Evolutionary conservation across 2,888 invertebrate species (phyloP).

Genomic region (Rhogogaster chlorosoma): DNA sequence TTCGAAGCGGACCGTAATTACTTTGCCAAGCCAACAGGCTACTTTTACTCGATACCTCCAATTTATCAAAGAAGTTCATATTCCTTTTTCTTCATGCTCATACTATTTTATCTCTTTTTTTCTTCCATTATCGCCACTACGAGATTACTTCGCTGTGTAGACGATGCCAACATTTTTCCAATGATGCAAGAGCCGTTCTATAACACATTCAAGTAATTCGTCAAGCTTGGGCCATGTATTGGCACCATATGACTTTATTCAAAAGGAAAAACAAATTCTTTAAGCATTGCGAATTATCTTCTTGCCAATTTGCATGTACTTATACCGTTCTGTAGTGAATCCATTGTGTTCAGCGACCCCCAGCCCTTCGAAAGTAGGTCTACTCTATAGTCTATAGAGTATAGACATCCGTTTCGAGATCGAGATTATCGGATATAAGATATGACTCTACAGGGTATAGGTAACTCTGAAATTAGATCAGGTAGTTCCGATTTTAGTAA

Average conservation of each 20-base stretch:
- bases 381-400: not conserved
- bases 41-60: not conserved
- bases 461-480: not conserved
- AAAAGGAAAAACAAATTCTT: not conserved
- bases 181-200: not conserved
- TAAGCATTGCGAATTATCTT: not conserved
- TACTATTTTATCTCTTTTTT: not conserved
- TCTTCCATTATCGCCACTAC: not conserved
- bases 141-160: not conserved
- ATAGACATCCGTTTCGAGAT: slow-evolving; percentile 3
- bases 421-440: not conserved
- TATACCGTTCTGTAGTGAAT: not conserved
- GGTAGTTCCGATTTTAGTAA: not conserved
- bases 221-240: not conserved
- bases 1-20: slow-evolving; percentile 14
- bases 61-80: not conserved
- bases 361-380: not conserved
- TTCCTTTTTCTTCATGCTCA: not conserved
- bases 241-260: not conserved
- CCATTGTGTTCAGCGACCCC: not conserved
- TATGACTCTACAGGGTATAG: not conserved
- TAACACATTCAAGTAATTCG: not conserved
- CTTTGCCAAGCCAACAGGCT: not conserved
- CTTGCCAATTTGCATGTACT: slow-evolving; percentile 3
- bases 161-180: slow-evolving; percentile 4